A percentile compares a stretch with the other conserved stretches of the same genome.
These are phyloP conservation scores for Pelobates fuscus DNA, from an alignment of 2,113 vertebrate genomes.

Conservation along the genomic window DNA sequence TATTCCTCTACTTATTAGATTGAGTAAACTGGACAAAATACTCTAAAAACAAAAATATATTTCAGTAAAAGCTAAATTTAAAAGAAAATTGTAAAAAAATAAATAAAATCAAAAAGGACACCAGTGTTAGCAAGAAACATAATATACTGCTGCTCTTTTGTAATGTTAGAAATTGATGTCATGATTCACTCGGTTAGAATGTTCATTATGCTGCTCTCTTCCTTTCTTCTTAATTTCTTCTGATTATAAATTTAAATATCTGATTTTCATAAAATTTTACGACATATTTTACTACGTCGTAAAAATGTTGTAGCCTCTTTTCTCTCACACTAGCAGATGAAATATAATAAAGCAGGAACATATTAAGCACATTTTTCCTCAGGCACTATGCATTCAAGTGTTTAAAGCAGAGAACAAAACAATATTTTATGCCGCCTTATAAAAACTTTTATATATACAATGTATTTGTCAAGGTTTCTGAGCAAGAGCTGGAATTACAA, in stretches of 20 bases:
- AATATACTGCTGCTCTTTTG: too few relatives aligned
- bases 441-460: background rate
- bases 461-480: constrained; percentile 31
- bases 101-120: too few relatives aligned
- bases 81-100: too few relatives aligned
- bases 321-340: constrained; percentile 22
- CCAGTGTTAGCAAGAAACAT: too few relatives aligned
- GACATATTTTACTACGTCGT: constrained; percentile 22
- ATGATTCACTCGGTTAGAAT: constrained; percentile 8
- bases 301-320: constrained; percentile 24
- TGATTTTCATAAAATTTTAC: constrained; percentile 34
- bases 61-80: too few relatives aligned
- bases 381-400: constrained; percentile 12
- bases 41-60: too few relatives aligned
- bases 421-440: constrained; percentile 30
- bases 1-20: too few relatives aligned
- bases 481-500: background rate
- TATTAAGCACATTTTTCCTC: constrained; percentile 37
- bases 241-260: constrained; percentile 29
- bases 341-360: constrained; percentile 27
- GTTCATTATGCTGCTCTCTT: background rate
- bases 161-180: background rate
- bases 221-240: constrained; percentile 8
- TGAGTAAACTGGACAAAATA: too few relatives aligned
- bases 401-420: constrained; percentile 39